A percentile compares a stretch with the other conserved stretches of the same genome.
phyloP scores from a whole-genome alignment of 2,888 invertebrate species.

The Sphaerophoria taeniata region DNA sequence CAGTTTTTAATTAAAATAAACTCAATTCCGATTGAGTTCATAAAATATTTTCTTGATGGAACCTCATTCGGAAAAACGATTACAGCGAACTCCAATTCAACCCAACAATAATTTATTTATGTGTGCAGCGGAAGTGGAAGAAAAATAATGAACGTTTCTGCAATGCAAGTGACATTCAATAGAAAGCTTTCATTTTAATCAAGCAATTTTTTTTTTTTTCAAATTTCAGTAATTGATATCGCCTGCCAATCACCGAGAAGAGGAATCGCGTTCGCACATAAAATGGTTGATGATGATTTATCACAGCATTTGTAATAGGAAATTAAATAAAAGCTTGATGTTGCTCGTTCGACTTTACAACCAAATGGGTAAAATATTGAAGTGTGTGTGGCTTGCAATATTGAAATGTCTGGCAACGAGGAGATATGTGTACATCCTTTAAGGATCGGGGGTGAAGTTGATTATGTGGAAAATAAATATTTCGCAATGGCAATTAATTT shows the following conservation, averaged over 20 bases:
- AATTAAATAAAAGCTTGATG: background rate
- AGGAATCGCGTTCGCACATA: conserved; percentile 13
- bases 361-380: too few species aligned
- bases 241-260: conserved; percentile 19
- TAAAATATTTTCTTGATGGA: background rate
- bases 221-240: conserved; percentile 14
- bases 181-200: conserved; percentile 15
- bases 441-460: too few species aligned
- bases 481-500: too few species aligned
- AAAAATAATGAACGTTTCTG: background rate
- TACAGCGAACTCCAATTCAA: background rate
- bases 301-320: conserved; percentile 9
- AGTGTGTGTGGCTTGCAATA: too few species aligned
- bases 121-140: background rate
- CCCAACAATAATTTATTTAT: background rate
- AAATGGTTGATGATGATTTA: conserved; percentile 25
- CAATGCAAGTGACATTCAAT: background rate
- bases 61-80: conserved; percentile 16
- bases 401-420: too few species aligned
- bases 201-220: conserved; percentile 24
- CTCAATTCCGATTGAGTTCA: background rate
- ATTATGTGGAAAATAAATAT: too few species aligned
- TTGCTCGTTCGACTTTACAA: background rate
- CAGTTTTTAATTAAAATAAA: too few species aligned
- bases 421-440: too few species aligned